These are phyloP conservation scores for Smittia aterrima DNA, from an alignment of 2,888 invertebrate genomes.

Conservation along the genomic window DNA sequence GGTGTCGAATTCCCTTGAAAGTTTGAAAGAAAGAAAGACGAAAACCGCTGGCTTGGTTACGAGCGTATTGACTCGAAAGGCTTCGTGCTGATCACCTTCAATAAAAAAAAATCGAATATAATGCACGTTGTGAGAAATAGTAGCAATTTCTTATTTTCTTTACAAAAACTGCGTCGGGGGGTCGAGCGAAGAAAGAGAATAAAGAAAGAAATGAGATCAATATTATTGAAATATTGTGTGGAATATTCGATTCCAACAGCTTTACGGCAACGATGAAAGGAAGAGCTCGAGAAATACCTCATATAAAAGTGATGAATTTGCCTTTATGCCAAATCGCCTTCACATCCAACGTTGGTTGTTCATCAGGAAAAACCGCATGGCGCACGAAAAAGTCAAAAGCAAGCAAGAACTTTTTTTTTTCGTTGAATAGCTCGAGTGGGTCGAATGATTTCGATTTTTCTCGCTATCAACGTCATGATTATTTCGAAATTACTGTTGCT, in stretches of 20 bases:
- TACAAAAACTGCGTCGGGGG: not conserved
- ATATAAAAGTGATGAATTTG: constrained; percentile 28
- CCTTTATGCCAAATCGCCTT: constrained; percentile 1
- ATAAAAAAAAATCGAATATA: constrained; percentile 20
- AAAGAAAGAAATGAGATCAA: constrained; percentile 24
- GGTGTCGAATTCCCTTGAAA: not conserved
- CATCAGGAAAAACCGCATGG: constrained; percentile 28
- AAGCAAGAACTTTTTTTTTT: not conserved
- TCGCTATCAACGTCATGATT: constrained; percentile 17
- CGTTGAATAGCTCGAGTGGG: not conserved
- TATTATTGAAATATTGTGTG: constrained; percentile 36
- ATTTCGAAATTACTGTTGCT: constrained; percentile 6
- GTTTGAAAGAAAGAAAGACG: not conserved
- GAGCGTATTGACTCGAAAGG: constrained; percentile 17
- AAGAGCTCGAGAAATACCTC: not conserved
- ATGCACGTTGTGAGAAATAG: constrained; percentile 27
- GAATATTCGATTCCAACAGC: constrained; percentile 1
- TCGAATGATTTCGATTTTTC: not conserved
- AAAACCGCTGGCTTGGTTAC: not conserved
- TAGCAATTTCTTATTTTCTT: constrained; percentile 14
- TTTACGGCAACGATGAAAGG: not conserved
- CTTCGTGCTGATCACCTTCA: constrained; percentile 32
- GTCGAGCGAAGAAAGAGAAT: not conserved
- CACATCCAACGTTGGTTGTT: constrained; percentile 1
- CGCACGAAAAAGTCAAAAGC: not conserved